Percentiles rank a stretch among this genome's conserved stretches.
These are phyloP conservation scores for Threskiornis aethiopicus DNA, from an alignment of 2,797 vertebrate genomes.

Conservation along the genomic window DNA sequence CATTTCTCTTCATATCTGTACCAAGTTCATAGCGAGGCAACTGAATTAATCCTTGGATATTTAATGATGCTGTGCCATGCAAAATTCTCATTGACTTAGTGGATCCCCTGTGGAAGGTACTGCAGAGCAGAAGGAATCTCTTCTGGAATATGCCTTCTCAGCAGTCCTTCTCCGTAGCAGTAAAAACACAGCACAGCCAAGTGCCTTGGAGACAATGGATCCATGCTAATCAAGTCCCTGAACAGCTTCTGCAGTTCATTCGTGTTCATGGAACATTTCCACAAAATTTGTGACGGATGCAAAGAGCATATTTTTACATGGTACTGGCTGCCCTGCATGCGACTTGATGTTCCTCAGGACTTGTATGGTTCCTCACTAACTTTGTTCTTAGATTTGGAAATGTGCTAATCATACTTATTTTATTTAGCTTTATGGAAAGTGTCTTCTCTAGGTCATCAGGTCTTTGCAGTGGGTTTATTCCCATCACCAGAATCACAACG, in stretches of 20 bases:
- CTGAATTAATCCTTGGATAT: not conserved
- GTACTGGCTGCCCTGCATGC: not conserved
- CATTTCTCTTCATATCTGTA: slow-evolving; percentile 30
- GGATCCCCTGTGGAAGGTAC: not conserved
- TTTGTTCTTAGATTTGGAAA: not conserved
- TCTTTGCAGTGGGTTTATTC: not conserved
- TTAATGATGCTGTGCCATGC: slow-evolving; percentile 21
- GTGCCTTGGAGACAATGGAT: not conserved
- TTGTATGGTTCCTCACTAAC: not conserved
- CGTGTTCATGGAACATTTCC: not conserved
- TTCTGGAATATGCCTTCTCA: not conserved
- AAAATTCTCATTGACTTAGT: slow-evolving; percentile 11
- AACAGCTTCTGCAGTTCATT: not conserved
- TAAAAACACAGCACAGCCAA: not conserved
- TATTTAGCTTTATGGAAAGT: not conserved
- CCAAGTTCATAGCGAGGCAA: slow-evolving; percentile 23
- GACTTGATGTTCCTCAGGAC: not conserved
- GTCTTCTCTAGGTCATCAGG: not conserved
- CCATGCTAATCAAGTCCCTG: not conserved
- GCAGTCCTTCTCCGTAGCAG: not conserved
- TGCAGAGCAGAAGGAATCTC: not conserved
- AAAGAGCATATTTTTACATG: not conserved
- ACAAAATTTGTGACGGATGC: not conserved
- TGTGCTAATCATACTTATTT: not conserved
- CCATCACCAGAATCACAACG: not conserved